Percentiles rank a stretch among this genome's conserved stretches.
phyloP scores from a whole-genome alignment of 2,888 invertebrate species.

The Bibio marci region DNA sequence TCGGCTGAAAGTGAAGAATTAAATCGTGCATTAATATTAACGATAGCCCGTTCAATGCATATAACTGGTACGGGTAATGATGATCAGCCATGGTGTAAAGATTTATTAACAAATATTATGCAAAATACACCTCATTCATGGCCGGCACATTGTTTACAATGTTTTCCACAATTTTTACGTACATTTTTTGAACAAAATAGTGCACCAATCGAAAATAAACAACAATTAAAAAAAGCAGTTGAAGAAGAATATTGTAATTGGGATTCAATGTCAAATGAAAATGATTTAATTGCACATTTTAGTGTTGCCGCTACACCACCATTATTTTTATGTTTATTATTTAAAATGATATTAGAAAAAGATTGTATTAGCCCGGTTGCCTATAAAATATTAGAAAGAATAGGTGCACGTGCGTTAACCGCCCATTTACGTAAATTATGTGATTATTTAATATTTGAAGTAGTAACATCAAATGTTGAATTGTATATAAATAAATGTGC shows the following conservation, averaged over 20 bases:
- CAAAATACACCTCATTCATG: slow-evolving; percentile 90
- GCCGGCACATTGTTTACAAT: slow-evolving; percentile 82
- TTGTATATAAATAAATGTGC: slow-evolving; percentile 86
- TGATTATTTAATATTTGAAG: slow-evolving; percentile 86
- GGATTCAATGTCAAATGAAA: slow-evolving; percentile 94
- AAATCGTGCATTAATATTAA: slow-evolving; percentile 82
- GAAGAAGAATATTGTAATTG: slow-evolving; percentile 93
- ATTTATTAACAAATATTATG: slow-evolving; percentile 75
- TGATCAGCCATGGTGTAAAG: slow-evolving; percentile 60
- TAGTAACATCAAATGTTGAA: slow-evolving; percentile 54
- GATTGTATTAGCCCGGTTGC: slow-evolving; percentile 86
- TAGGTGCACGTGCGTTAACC: slow-evolving; percentile 80
- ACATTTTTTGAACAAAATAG: slow-evolving; percentile 81
- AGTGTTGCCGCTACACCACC: slow-evolving; percentile 85
- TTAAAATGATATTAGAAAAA: slow-evolving; percentile 91
- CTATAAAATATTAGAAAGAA: slow-evolving; percentile 88
- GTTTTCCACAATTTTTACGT: slow-evolving; percentile 76
- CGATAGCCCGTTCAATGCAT: slow-evolving; percentile 84
- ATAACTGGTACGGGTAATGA: slow-evolving; percentile 58
- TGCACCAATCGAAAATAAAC: slow-evolving; percentile 76
- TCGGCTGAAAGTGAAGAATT: slow-evolving; percentile 91
- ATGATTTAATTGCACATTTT: slow-evolving; percentile 87
- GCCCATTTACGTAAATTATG: slow-evolving; percentile 87
- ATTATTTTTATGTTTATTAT: slow-evolving; percentile 78
- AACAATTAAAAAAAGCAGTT: slow-evolving; percentile 76